Conservation (phyloP, 2,888 invertebrate genomes). For the Epinotia brunnichana region DNA sequence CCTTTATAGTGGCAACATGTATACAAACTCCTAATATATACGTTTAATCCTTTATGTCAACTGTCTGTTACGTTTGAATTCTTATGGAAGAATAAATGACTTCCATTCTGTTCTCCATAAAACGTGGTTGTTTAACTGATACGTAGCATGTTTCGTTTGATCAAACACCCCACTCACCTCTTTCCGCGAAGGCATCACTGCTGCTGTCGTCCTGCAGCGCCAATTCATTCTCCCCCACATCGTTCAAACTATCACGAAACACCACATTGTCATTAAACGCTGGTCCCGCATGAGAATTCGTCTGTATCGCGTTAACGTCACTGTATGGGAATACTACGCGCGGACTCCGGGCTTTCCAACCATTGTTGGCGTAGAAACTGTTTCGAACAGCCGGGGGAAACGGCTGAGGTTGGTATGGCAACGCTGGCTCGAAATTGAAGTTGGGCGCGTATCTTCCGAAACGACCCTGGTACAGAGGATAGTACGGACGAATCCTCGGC, state of each 20-base stretch:
- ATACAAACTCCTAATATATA: too few species aligned
- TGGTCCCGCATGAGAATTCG: conserved; percentile 73
- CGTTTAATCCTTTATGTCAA: too few species aligned
- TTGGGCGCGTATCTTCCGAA: conserved; percentile 72
- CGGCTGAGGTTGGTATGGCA: conserved; percentile 56
- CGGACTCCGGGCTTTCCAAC: conserved; percentile 79
- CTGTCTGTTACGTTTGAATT: too few species aligned
- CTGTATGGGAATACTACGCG: conserved; percentile 79
- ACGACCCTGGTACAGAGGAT: conserved; percentile 69
- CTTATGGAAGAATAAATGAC: too few species aligned
- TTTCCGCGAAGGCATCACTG: conserved; percentile 83
- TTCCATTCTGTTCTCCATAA: too few species aligned
- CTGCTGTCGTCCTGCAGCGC: conserved; percentile 85
- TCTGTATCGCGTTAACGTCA: conserved; percentile 69
- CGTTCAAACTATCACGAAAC: conserved; percentile 85
- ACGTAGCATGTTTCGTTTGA: neutral
- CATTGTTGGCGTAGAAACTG: conserved; percentile 62
- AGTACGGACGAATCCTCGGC: conserved; percentile 58
- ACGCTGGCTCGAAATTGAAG: conserved; percentile 64
- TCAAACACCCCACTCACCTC: conserved; percentile 82
- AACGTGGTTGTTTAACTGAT: too few species aligned
- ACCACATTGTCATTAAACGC: conserved; percentile 77
- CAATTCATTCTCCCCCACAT: conserved; percentile 83
- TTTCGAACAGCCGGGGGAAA: conserved; percentile 67
- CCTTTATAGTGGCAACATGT: too few species aligned